Conservation (phyloP, 2,797 vertebrate species). For the Carduelis carduelis region DNA sequence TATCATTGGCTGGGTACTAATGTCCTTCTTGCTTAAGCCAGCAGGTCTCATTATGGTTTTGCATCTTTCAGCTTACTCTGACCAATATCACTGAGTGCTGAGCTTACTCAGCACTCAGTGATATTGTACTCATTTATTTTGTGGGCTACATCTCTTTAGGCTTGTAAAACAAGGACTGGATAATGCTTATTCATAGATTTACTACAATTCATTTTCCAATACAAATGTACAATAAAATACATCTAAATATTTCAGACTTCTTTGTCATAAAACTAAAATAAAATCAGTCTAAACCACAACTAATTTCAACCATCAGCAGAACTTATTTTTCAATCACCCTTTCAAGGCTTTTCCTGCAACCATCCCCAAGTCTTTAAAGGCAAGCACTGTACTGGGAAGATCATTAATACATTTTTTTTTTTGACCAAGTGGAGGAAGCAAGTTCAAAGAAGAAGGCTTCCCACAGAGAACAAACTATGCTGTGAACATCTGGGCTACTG, state of each 20-base stretch:
- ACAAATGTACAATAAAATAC: background rate
- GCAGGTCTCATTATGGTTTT: constrained; percentile 5
- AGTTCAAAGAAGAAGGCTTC: constrained; percentile 3
- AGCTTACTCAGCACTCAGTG: background rate
- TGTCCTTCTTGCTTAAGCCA: constrained; percentile 9
- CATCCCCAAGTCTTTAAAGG: background rate
- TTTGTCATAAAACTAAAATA: constrained; percentile 7
- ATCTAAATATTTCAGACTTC: background rate
- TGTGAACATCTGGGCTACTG: background rate
- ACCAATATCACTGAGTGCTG: background rate
- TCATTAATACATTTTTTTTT: background rate
- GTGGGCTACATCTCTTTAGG: background rate
- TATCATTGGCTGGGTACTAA: background rate
- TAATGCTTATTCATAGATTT: background rate
- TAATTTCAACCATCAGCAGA: background rate
- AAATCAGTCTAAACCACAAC: background rate
- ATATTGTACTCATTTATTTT: constrained; percentile 21
- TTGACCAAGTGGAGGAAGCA: background rate
- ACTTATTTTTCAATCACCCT: background rate
- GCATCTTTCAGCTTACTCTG: constrained; percentile 4
- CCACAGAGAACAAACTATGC: background rate
- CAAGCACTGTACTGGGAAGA: background rate
- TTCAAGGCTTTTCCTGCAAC: background rate
- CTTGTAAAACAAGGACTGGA: background rate
- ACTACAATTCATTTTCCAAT: background rate